Evolutionary conservation across 1,140 invertebrate species (phyloP).

Genomic region (Drosophila kanapiae): DNA sequence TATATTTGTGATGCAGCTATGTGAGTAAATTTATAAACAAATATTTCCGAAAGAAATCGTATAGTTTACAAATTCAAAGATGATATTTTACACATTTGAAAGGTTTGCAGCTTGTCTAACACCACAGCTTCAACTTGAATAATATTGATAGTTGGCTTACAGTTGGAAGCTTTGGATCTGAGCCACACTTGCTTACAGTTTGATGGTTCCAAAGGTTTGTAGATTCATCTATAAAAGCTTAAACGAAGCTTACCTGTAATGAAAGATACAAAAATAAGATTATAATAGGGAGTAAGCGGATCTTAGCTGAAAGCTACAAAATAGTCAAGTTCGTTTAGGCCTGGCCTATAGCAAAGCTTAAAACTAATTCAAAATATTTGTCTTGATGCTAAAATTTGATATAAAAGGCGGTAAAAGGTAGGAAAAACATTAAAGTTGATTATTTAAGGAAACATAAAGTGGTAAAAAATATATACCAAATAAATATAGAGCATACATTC

Average conservation of each 20-base stretch:
- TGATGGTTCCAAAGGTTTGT: background rate
- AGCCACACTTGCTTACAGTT: constrained; percentile 21
- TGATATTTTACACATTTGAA: background rate
- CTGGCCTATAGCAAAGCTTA: background rate
- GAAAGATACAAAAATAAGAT: constrained; percentile 4
- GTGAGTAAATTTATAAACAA: too few relatives aligned
- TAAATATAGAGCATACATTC: background rate
- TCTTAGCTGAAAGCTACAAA: constrained; percentile 5
- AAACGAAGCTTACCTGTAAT: constrained; percentile 51
- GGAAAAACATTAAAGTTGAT: background rate
- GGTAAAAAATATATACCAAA: background rate
- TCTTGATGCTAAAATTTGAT: background rate
- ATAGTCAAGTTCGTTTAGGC: background rate
- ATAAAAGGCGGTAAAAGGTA: background rate
- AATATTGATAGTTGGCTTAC: constrained; percentile 5
- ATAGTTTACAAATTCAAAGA: background rate
- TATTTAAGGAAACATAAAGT: background rate
- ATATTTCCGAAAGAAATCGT: too few relatives aligned
- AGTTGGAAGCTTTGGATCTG: constrained; percentile 2
- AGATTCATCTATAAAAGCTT: constrained; percentile 4
- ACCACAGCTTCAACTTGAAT: background rate
- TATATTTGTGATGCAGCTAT: too few relatives aligned
- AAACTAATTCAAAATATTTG: background rate
- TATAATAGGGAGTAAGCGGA: background rate
- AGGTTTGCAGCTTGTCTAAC: constrained; percentile 2